Evolutionary conservation across 1,140 invertebrate genomes (phyloP), one percentile per base, ranked within the genome.

Genomic region (Papilio xuthus): DNA sequence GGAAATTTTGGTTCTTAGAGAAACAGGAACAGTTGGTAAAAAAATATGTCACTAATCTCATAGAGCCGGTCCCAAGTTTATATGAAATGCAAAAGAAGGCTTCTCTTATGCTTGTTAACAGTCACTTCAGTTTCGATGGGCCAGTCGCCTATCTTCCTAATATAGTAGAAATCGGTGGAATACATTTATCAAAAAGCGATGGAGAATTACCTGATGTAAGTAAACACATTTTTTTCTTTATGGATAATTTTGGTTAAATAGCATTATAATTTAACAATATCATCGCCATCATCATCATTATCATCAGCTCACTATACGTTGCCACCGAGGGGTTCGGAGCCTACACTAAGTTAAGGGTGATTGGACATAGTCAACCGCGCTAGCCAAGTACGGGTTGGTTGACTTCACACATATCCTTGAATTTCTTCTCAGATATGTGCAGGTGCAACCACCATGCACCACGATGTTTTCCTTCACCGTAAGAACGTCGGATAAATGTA

Each of bases 121-220:
- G 86, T 47, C 94, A 95, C 78, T 94, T 93, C 75, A 91, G 88
- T 82, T 90, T 94, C 71, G 89, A 92, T 71, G 78, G 83, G 18
- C 89, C 93, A 18, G 81, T 86, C n/a, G 94, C 95, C 2, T 91
- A 91, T 26, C 81, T 95, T 26, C 95, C 95, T 0, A 94, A 94
- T 84, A 90, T 96, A 63, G 90, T 95, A 32, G 94, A 96, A 85
- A 93, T 96, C 77, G 95, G 95, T 42, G 95, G 95, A 32, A 84
- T 96, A 53, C 95, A 96, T 85, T 90, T 96, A 47, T 90, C 88
- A 42, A 85, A 87, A 74, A 85, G 78, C 42, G 83, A 86, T 47
- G 77, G 42, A 0, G 78, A 80, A n/a, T 80, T 90, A 9, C 87
- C 89, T 9, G 26, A 83, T 77, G 90, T 90, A 84, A 83, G 84